Percentiles rank a stretch among this genome's conserved stretches.
Conservation (phyloP, 2,888 invertebrate species). For the Portevinia maculata region DNA sequence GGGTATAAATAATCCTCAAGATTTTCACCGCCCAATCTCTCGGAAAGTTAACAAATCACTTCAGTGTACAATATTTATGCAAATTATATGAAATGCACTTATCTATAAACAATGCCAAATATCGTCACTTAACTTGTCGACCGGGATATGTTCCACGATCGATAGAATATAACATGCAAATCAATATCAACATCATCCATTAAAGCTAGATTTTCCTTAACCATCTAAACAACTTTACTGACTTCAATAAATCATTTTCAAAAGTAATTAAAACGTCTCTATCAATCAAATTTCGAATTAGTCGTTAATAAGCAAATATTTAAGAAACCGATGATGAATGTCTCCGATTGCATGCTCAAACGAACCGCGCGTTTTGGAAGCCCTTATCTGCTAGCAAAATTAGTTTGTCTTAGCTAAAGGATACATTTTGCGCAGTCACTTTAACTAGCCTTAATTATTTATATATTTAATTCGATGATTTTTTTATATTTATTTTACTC, state of each 20-base stretch:
- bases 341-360: conserved; percentile 27
- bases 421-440: too few species aligned
- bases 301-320: conserved; percentile 32
- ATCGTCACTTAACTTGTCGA: conserved; percentile 19
- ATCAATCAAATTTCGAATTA: conserved; percentile 20
- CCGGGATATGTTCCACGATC: conserved; percentile 11
- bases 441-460: too few species aligned
- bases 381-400: neutral
- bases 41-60: too few species aligned
- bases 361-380: conserved; percentile 13
- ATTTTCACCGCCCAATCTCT: too few species aligned
- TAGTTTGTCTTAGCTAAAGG: too few species aligned
- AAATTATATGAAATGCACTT: neutral
- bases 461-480: too few species aligned
- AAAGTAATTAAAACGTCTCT: conserved; percentile 2
- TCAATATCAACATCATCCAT: conserved; percentile 20
- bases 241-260: conserved; percentile 38
- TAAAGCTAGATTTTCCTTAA: conserved; percentile 30
- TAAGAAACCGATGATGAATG: conserved; percentile 35
- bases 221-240: conserved; percentile 1
- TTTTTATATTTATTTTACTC: too few species aligned
- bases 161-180: conserved; percentile 42
- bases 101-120: neutral
- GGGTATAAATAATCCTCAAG: too few species aligned
- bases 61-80: too few species aligned